A percentile compares a stretch with the other conserved stretches of the same genome.
phyloP scores from a whole-genome alignment of 2,797 vertebrate species.

The Menidia menidia region DNA sequence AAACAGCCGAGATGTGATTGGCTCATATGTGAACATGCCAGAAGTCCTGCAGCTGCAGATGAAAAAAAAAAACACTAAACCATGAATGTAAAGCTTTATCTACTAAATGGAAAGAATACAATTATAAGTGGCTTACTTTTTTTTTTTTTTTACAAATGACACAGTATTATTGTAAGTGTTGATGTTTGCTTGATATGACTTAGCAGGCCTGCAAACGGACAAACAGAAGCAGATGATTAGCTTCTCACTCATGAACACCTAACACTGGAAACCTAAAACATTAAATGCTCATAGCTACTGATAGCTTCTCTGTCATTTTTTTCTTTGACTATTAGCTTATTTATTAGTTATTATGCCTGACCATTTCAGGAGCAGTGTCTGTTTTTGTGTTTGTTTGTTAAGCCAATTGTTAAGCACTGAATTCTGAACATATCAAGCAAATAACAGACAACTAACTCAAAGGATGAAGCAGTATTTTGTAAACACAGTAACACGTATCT shows the following conservation, averaged over 20 bases:
- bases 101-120: conserved; percentile 4
- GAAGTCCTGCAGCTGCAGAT: conserved; percentile 58
- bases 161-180: background rate
- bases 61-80: conserved; percentile 38
- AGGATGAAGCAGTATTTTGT: too few relatives aligned
- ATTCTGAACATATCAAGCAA: too few relatives aligned
- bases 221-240: conserved; percentile 24
- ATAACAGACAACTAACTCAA: too few relatives aligned
- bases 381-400: too few relatives aligned
- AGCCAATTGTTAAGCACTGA: too few relatives aligned
- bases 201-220: background rate
- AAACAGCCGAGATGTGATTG: conserved; percentile 55
- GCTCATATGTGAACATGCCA: conserved; percentile 68
- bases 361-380: too few relatives aligned
- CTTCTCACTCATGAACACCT: conserved; percentile 32
- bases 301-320: too few relatives aligned
- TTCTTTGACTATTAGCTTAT: too few relatives aligned
- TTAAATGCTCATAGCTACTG: too few relatives aligned
- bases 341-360: too few relatives aligned
- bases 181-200: conserved; percentile 9
- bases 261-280: too few relatives aligned
- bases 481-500: too few relatives aligned
- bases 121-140: background rate
- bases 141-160: conserved; percentile 19
- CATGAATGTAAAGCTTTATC: conserved; percentile 62